A percentile compares a stretch with the other conserved stretches of the same genome.
Evolutionary conservation across 2,113 vertebrate species (phyloP).

Genomic region (Microcebus ravelobensis): DNA sequence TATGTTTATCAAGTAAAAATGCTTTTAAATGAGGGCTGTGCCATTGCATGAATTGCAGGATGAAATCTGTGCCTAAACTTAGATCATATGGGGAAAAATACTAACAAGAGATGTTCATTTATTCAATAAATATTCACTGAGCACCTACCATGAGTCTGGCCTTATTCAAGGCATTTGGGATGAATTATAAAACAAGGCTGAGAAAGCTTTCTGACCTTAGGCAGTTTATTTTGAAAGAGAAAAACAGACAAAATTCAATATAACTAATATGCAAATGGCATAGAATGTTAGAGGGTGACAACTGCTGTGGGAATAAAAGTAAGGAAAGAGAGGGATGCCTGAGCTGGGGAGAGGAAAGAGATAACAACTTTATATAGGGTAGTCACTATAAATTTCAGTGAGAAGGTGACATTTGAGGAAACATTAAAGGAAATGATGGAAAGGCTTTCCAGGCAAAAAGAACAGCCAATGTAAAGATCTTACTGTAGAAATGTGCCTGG

Average conservation of each 20-base stretch:
- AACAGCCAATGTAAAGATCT: not conserved
- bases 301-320: not conserved
- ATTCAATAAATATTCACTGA: not conserved
- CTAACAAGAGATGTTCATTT: not conserved
- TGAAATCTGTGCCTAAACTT: not conserved
- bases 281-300: not conserved
- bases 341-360: not conserved
- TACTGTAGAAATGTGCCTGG: not conserved
- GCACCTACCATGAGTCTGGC: not conserved
- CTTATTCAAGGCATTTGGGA: not conserved
- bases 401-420: not conserved
- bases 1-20: not conserved
- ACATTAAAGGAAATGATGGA: not conserved
- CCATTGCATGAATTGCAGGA: not conserved
- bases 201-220: not conserved
- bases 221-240: not conserved
- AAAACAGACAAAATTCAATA: not conserved
- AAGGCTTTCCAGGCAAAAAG: not conserved
- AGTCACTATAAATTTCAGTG: not conserved
- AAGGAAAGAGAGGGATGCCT: not conserved
- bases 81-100: not conserved
- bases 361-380: not conserved
- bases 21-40: not conserved
- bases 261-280: not conserved
- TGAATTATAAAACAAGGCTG: not conserved